Evolutionary conservation across 2,888 invertebrate genomes (phyloP), one percentile per base, ranked within the genome.

Genomic region (Crossocerus cetratus): DNA sequence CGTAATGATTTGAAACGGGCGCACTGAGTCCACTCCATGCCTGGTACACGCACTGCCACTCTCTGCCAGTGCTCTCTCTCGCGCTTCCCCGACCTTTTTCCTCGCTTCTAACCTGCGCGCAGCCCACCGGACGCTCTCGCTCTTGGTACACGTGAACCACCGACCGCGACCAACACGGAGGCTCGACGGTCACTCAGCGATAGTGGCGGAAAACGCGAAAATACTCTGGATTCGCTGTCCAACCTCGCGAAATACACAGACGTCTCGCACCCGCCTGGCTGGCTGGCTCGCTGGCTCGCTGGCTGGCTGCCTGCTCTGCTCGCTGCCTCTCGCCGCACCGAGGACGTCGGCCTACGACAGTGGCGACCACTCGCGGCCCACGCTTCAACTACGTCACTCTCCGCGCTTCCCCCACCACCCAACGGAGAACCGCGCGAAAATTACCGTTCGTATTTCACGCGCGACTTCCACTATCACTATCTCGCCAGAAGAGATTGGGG

Each of bases 1-100:
- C 78, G 80, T 82, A 83, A 85, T 83, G 84, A 87, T 85, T 86
- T 84, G 80, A 84, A 85, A 87, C 85, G 78, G 78, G 80, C 80
- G 82, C 84, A 84, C 77, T 69, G 84, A 81, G 79, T 81, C 75
- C 80, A 77, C 83, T 86, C 85, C 87, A 87, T 86, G 85, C 86
- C 81, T 83, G 82, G 78, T 69, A 76, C 82, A 83, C 82, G 77
- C 77, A 80, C 75, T 56, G 69, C 43, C 56, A 71, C 61, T 22
- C 53, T 49, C 32, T 44, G 20, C 62, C 13, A 13, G 18, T 20
- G 20, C 43, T 44, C 18, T 23, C 20, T 32, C 55, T 57, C 65
- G 63, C 11, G 32, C 57, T 53, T 42, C 44, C 44, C 32, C 64
- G 45, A 57, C 54, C 57, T 66, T 69, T 66, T 62, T 45, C 57